Percentiles rank a stretch among this genome's conserved stretches.
These are phyloP conservation scores for Brachyalestes nurse DNA, from an alignment of 2,797 vertebrate genomes.

Conservation along the genomic window DNA sequence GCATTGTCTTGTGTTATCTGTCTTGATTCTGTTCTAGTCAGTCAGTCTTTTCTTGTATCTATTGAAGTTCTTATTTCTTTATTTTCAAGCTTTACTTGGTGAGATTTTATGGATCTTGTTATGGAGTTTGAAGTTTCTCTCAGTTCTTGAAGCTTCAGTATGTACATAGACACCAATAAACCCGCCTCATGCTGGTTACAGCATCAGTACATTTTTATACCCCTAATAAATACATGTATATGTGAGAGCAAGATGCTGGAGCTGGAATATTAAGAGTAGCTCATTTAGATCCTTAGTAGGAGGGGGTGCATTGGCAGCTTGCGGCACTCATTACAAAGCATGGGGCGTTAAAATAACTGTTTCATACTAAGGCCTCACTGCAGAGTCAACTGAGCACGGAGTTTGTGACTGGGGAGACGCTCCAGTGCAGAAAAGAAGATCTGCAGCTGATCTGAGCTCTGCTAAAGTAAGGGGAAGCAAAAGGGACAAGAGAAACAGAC, in stretches of 20 bases:
- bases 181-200: too few species aligned
- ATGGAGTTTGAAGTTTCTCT: too few species aligned
- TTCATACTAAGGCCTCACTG: conserved; percentile 11
- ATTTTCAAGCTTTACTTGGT: too few species aligned
- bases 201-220: too few species aligned
- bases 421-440: background rate
- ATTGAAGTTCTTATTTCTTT: too few species aligned
- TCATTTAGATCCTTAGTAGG: conserved; percentile 38
- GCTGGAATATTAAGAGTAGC: conserved; percentile 10
- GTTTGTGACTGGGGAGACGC: background rate
- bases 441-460: conserved; percentile 15
- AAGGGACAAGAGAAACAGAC: background rate
- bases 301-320: conserved; percentile 6
- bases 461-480: background rate
- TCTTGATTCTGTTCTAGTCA: too few species aligned
- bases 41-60: too few species aligned
- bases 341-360: conserved; percentile 23
- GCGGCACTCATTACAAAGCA: conserved; percentile 21
- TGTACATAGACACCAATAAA: too few species aligned
- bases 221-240: too few species aligned
- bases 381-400: conserved; percentile 13
- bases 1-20: too few species aligned
- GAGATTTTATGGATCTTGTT: too few species aligned
- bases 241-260: background rate
- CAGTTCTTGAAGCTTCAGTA: too few species aligned